These are phyloP conservation scores for Clarias batrachus DNA, from an alignment of 2,113 vertebrate species.

Conservation along the genomic window DNA sequence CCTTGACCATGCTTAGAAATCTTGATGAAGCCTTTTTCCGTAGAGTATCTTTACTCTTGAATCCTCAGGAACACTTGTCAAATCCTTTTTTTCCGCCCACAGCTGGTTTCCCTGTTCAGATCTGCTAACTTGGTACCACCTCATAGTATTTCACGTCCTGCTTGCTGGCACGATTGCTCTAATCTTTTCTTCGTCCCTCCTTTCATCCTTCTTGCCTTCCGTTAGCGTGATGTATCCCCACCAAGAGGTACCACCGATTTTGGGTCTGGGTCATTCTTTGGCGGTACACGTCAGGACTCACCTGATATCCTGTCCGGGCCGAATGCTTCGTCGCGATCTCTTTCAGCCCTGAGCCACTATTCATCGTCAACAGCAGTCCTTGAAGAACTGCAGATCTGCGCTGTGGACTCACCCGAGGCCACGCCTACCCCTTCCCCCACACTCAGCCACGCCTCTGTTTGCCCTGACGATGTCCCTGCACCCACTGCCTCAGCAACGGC, in stretches of 20 bases:
- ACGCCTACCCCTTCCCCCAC: conserved; percentile 86
- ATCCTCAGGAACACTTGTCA: background rate
- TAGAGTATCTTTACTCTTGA: background rate
- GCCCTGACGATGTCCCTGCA: conserved; percentile 76
- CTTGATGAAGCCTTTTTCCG: background rate
- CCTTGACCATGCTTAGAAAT: background rate
- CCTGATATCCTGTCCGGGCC: conserved; percentile 72
- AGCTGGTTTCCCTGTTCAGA: conserved; percentile 49
- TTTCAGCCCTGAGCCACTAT: conserved; percentile 81
- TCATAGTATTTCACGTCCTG: conserved; percentile 38
- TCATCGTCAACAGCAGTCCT: conserved; percentile 81
- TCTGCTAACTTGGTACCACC: conserved; percentile 31
- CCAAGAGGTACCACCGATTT: conserved; percentile 45
- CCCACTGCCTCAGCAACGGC: conserved; percentile 68
- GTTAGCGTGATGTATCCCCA: conserved; percentile 56
- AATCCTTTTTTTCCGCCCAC: conserved; percentile 37
- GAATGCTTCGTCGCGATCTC: conserved; percentile 67
- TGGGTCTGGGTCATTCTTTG: conserved; percentile 59
- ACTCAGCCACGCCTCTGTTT: conserved; percentile 81
- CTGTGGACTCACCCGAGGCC: conserved; percentile 75
- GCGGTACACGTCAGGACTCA: conserved; percentile 70
- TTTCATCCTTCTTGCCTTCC: conserved; percentile 43
- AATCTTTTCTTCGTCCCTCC: conserved; percentile 58
- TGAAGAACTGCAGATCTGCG: conserved; percentile 82
- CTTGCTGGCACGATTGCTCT: conserved; percentile 45